Conservation (phyloP, 1,140 invertebrate genomes). For the Bradysia coprophila region DNA sequence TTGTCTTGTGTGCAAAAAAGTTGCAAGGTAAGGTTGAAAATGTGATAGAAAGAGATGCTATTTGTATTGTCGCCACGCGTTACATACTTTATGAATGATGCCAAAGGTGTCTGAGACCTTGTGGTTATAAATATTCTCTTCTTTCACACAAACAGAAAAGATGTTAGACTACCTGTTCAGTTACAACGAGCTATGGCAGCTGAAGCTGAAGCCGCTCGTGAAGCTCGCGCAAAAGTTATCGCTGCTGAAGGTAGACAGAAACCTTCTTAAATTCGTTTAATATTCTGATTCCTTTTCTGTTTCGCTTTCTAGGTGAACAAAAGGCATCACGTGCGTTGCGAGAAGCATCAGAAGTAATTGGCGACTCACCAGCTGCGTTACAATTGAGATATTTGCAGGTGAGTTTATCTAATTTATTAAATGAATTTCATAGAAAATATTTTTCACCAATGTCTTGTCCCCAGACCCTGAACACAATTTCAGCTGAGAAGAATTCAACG, state of each 20-base stretch:
- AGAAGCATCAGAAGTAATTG: slow-evolving; percentile 84
- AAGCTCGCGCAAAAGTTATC: slow-evolving; percentile 46
- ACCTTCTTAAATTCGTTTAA: no score
- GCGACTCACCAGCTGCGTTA: slow-evolving; percentile 75
- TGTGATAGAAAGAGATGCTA: no score
- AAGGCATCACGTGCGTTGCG: slow-evolving; percentile 76
- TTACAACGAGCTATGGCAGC: slow-evolving; percentile 82
- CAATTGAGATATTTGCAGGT: slow-evolving; percentile 34
- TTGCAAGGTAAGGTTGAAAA: no score
- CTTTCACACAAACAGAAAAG: slow-evolving; percentile 80
- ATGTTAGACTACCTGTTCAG: slow-evolving; percentile 74
- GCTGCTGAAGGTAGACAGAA: slow-evolving; percentile 24
- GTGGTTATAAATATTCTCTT: no score
- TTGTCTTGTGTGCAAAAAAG: no score
- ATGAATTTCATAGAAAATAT: neutral
- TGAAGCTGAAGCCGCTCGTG: slow-evolving; percentile 73
- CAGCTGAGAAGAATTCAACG: slow-evolving; percentile 94
- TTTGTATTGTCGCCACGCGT: no score
- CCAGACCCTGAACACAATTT: slow-evolving; percentile 85
- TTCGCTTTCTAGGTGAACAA: no score
- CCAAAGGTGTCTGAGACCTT: no score
- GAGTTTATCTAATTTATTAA: neutral
- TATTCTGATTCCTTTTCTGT: no score
- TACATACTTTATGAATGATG: no score
- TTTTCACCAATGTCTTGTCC: slow-evolving; percentile 7